A percentile compares a stretch with the other conserved stretches of the same genome.
Conservation (phyloP, 2,888 invertebrate species). For the Athalia circularis region DNA sequence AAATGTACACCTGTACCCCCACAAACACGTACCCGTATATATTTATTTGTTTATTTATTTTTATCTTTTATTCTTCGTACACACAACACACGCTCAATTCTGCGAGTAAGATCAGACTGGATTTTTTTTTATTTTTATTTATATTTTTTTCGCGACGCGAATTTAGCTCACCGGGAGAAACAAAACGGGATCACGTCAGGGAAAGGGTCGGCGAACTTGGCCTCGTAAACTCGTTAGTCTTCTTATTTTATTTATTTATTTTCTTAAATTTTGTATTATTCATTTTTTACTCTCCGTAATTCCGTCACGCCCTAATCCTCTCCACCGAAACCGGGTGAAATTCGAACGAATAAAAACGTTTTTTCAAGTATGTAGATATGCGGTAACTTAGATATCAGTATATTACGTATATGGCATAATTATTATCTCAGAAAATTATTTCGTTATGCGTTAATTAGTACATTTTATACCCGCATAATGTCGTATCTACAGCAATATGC, state of each 20-base stretch:
- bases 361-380: too few relatives aligned
- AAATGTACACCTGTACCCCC: too few relatives aligned
- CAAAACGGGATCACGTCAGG: constrained; percentile 17
- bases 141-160: background rate
- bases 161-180: constrained; percentile 11
- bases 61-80: too few relatives aligned
- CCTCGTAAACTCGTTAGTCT: constrained; percentile 21
- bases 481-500: constrained; percentile 15
- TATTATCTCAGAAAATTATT: background rate
- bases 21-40: too few relatives aligned
- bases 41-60: too few relatives aligned
- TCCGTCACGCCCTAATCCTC: too few relatives aligned
- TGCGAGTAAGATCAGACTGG: too few relatives aligned
- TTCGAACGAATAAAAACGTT: too few relatives aligned
- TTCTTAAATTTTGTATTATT: background rate
- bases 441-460: constrained; percentile 10
- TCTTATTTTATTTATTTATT: background rate
- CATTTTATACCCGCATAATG: constrained; percentile 39
- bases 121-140: too few relatives aligned
- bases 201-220: constrained; percentile 44
- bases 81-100: too few relatives aligned
- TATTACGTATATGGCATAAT: background rate
- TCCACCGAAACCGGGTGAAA: too few relatives aligned
- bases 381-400: background rate
- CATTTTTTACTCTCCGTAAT: background rate